phyloP scores from a whole-genome alignment of 1,140 invertebrate genomes.

The Nasonia giraulti region DNA sequence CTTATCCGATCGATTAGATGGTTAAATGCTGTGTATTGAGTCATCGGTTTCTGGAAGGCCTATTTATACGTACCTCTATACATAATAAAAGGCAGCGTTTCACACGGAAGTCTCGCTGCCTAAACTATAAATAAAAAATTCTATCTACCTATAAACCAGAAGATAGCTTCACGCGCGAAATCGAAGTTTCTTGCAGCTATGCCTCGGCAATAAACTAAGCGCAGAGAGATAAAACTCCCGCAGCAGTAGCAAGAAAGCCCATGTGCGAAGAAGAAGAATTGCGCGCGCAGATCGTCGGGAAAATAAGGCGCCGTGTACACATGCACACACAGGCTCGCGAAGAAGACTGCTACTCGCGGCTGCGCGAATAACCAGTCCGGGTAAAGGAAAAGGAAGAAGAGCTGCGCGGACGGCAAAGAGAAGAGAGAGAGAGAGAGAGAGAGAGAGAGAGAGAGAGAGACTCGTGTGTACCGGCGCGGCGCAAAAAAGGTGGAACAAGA shows the following conservation, averaged over 20 bases:
- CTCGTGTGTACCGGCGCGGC: not conserved
- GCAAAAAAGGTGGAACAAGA: not conserved
- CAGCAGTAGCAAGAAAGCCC: conserved; percentile 38
- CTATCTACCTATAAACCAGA: not conserved
- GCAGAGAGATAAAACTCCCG: not conserved
- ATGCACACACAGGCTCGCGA: not conserved
- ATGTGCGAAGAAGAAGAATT: conserved; percentile 50
- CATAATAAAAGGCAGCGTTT: not conserved
- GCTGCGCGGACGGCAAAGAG: not conserved
- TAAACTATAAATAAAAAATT: not conserved
- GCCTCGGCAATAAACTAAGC: conserved; percentile 17
- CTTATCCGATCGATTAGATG: not conserved
- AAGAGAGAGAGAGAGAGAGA: conserved; percentile 8
- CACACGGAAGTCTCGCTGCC: not conserved
- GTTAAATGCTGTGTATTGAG: not conserved
- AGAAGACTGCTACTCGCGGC: not conserved
- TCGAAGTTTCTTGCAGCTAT: conserved; percentile 20
- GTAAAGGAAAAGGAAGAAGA: conserved; percentile 15
- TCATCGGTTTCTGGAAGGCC: not conserved
- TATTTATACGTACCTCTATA: not conserved
- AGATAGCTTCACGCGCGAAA: conserved; percentile 14
- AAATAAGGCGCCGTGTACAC: conserved; percentile 35
- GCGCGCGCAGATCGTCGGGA: conserved; percentile 38
- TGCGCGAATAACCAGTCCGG: conserved; percentile 16
- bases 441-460: not conserved